Conservation (phyloP, 2,888 invertebrate species). For the Artemia sp. region DNA sequence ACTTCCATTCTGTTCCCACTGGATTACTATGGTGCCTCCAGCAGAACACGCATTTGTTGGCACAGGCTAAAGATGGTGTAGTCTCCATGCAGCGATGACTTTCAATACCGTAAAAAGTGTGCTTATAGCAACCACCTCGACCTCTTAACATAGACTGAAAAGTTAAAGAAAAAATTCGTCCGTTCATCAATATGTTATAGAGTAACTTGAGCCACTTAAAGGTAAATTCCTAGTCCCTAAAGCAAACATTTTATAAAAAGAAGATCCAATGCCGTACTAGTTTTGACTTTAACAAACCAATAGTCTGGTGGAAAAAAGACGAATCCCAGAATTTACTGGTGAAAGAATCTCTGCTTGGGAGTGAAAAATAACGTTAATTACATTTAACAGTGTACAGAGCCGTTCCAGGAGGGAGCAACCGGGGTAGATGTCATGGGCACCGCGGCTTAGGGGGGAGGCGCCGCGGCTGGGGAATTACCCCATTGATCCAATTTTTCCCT, state of each 20-base stretch:
- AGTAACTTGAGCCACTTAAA: neutral
- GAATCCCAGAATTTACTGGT: too few relatives aligned
- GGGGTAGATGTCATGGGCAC: too few relatives aligned
- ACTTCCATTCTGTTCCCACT: conserved; percentile 44
- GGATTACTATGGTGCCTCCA: conserved; percentile 39
- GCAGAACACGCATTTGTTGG: conserved; percentile 44
- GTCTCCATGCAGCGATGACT: conserved; percentile 44
- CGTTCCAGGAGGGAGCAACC: too few relatives aligned
- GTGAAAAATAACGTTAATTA: too few relatives aligned
- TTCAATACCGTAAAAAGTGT: conserved; percentile 43
- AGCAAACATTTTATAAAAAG: neutral
- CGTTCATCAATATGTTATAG: too few relatives aligned
- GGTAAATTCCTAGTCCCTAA: neutral
- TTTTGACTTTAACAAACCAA: neutral
- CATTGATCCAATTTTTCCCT: too few relatives aligned
- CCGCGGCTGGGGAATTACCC: too few relatives aligned
- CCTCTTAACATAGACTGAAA: conserved; percentile 35
- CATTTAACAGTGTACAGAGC: too few relatives aligned
- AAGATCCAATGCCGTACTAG: neutral
- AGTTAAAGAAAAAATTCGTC: conserved; percentile 18
- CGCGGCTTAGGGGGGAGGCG: too few relatives aligned
- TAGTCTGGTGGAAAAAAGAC: neutral
- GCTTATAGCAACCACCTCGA: conserved; percentile 43
- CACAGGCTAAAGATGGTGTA: conserved; percentile 41
- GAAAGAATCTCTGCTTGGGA: too few relatives aligned